Conservation (phyloP, 2,113 vertebrate species). For the Thalassoma bifasciatum region DNA sequence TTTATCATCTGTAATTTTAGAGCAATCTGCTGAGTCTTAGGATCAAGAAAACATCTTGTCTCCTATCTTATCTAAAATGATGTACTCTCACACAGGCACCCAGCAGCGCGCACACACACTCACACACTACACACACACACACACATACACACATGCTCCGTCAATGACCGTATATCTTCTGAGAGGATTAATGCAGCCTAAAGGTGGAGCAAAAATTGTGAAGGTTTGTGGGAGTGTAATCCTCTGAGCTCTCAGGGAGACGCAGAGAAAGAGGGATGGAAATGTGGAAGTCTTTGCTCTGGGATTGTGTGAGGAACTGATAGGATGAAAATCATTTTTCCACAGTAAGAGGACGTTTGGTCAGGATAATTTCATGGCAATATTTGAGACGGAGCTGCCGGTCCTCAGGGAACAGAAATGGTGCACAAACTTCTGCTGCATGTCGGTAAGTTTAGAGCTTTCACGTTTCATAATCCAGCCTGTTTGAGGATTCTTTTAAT, state of each 20-base stretch:
- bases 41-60: too few relatives aligned
- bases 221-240: slow-evolving; percentile 69
- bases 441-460: slow-evolving; percentile 64
- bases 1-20: too few relatives aligned
- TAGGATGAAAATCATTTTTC: slow-evolving; percentile 10
- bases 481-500: background rate
- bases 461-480: background rate
- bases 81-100: too few relatives aligned
- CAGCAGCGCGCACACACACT: background rate
- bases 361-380: slow-evolving; percentile 40
- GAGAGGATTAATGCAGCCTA: slow-evolving; percentile 65
- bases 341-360: background rate
- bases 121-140: background rate
- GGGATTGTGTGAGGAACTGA: slow-evolving; percentile 14
- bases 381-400: slow-evolving; percentile 8
- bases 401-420: slow-evolving; percentile 68
- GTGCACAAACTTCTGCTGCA: slow-evolving; percentile 69
- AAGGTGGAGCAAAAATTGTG: slow-evolving; percentile 70
- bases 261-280: slow-evolving; percentile 21
- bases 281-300: slow-evolving; percentile 17
- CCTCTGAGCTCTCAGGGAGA: slow-evolving; percentile 55
- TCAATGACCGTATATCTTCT: slow-evolving; percentile 34
- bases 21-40: too few relatives aligned
- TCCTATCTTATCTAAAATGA: too few relatives aligned
- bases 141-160: slow-evolving; percentile 1